Evolutionary conservation across 64 coral and sea anemone species (phyloP).

Genomic region (Stichodactyla mertensii): DNA sequence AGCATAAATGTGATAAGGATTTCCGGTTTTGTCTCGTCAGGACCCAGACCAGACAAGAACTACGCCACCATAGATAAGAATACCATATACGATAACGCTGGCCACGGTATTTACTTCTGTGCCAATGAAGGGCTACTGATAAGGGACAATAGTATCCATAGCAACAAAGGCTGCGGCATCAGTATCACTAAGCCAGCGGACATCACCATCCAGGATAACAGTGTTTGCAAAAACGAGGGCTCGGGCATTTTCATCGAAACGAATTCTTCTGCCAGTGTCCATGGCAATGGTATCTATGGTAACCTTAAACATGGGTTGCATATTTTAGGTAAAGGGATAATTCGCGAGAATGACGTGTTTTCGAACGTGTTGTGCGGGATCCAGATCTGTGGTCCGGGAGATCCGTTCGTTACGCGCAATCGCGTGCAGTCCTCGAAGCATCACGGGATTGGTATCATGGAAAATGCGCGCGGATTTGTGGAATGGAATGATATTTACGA

Average conservation of each 20-base stretch:
- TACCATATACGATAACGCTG: constrained; percentile 72
- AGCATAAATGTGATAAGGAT: neutral
- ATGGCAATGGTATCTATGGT: constrained; percentile 91
- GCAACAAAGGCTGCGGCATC: constrained; percentile 84
- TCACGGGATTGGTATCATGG: constrained; percentile 61
- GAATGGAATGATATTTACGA: constrained; percentile 76
- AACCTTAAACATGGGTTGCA: constrained; percentile 74
- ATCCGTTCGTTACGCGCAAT: constrained; percentile 81
- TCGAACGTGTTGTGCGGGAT: constrained; percentile 70
- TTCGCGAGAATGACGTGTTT: constrained; percentile 91
- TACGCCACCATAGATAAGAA: constrained; percentile 83
- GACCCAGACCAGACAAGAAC: constrained; percentile 88
- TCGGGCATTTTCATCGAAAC: constrained; percentile 72
- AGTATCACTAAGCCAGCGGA: constrained; percentile 77
- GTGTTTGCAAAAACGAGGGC: constrained; percentile 65
- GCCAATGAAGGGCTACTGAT: constrained; percentile 82
- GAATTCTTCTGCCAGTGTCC: constrained; percentile 61
- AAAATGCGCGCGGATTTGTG: constrained; percentile 79
- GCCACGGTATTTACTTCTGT: constrained; percentile 73
- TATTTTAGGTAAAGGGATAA: constrained; percentile 67
- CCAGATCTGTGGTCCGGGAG: constrained; percentile 80
- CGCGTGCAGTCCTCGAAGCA: constrained; percentile 69
- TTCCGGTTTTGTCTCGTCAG: constrained; percentile 32
- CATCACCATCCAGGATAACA: constrained; percentile 83
- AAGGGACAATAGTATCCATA: constrained; percentile 67